These are phyloP conservation scores for Cyclina sinensis DNA, from an alignment of 1,140 invertebrate genomes.

Conservation along the genomic window DNA sequence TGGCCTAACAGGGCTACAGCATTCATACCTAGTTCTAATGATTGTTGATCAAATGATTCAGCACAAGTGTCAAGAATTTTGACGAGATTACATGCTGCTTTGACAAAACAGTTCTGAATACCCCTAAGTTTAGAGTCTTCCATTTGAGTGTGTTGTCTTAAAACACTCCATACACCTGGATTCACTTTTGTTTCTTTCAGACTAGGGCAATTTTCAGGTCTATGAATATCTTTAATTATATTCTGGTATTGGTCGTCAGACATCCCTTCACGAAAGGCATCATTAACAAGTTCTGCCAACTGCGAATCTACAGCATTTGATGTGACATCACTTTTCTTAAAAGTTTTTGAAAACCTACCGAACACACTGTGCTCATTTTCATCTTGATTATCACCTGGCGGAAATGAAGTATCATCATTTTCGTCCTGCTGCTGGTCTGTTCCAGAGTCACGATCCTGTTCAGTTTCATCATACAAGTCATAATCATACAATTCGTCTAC, in stretches of 20 bases:
- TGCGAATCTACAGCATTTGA: neutral
- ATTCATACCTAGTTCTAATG: neutral
- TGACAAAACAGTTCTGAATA: constrained; percentile 22
- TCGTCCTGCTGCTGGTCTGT: neutral
- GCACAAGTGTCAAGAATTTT: constrained; percentile 10
- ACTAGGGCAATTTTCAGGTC: constrained; percentile 3
- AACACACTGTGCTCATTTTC: neutral
- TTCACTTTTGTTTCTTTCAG: constrained; percentile 25
- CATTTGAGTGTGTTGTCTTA: constrained; percentile 38
- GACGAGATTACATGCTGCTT: constrained; percentile 7
- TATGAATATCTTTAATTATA: constrained; percentile 1
- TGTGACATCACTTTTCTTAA: constrained; percentile 4
- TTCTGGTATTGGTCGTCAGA: constrained; percentile 15
- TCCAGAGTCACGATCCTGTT: neutral
- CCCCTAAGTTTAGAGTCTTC: constrained; percentile 37
- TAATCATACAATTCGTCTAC: neutral
- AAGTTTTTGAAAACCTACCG: neutral
- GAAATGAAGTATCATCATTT: neutral
- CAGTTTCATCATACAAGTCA: neutral
- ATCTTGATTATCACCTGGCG: neutral
- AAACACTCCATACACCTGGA: constrained; percentile 6
- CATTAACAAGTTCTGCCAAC: neutral
- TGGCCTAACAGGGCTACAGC: constrained; percentile 7
- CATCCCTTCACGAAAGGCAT: constrained; percentile 18
- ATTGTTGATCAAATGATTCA: neutral